Percentiles rank a stretch among this genome's conserved stretches.
These are phyloP conservation scores for Zaprionus nigranus DNA, from an alignment of 1,140 invertebrate genomes.

Conservation along the genomic window DNA sequence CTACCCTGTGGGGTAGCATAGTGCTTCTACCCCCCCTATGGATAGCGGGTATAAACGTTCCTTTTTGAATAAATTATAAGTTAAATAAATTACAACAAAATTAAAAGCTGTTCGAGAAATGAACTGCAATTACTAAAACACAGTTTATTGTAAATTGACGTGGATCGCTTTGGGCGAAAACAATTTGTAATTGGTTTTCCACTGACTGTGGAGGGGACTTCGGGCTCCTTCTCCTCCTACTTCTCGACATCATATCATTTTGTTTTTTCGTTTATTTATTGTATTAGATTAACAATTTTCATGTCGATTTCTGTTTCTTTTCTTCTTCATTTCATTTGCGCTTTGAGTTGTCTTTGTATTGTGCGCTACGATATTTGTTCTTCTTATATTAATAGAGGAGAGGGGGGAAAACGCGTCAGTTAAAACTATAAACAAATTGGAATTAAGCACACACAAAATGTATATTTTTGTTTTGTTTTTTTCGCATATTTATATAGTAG, in stretches of 20 bases:
- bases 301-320: constrained; percentile 14
- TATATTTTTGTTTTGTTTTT: constrained; percentile 28
- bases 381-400: constrained; percentile 16
- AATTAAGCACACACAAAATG: constrained; percentile 68
- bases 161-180: constrained; percentile 47
- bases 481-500: constrained; percentile 30
- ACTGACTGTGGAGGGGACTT: not conserved
- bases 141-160: constrained; percentile 50
- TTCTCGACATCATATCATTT: constrained; percentile 24
- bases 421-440: constrained; percentile 72
- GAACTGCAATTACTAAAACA: constrained; percentile 33
- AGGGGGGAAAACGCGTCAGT: constrained; percentile 36
- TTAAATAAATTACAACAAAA: constrained; percentile 23
- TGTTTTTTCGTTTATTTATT: constrained; percentile 45
- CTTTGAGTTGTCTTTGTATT: constrained; percentile 56
- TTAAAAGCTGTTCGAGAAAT: constrained; percentile 42
- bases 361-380: constrained; percentile 22
- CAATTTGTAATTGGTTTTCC: constrained; percentile 62
- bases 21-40: too few species aligned
- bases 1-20: too few species aligned
- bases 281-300: constrained; percentile 41
- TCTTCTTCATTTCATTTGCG: constrained; percentile 49
- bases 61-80: constrained; percentile 60
- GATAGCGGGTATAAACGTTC: constrained; percentile 46
- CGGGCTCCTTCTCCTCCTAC: not conserved